Conservation (phyloP, 2,888 invertebrate species). For the Tenodera sinensis region DNA sequence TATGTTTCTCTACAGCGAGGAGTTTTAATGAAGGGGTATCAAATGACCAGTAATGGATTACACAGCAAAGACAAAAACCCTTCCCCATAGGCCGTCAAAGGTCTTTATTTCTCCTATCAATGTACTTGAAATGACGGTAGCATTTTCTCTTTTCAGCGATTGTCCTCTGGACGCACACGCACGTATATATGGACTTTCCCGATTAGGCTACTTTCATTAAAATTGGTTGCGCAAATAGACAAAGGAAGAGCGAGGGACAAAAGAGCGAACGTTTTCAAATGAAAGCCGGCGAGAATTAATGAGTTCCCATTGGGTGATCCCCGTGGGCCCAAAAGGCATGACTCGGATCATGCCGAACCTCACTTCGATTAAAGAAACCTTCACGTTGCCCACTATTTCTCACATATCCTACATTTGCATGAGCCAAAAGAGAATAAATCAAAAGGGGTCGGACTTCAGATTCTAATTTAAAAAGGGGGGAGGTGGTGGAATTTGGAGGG, state of each 20-base stretch:
- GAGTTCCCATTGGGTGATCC: background rate
- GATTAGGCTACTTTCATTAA: constrained; percentile 8
- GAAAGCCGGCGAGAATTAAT: background rate
- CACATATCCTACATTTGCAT: no score
- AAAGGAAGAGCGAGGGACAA: background rate
- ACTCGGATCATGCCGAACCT: no score
- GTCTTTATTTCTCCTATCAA: background rate
- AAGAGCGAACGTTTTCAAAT: background rate
- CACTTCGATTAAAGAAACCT: background rate
- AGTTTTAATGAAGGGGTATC: constrained; percentile 9
- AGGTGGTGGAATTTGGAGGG: no score
- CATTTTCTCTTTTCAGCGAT: background rate
- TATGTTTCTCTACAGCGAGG: background rate
- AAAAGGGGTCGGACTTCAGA: no score
- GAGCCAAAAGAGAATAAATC: no score
- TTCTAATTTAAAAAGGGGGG: no score
- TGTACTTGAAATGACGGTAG: constrained; percentile 5
- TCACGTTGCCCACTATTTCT: background rate
- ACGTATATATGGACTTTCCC: background rate
- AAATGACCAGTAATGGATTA: constrained; percentile 13
- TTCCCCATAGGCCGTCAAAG: background rate
- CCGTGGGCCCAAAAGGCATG: background rate
- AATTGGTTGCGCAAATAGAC: background rate
- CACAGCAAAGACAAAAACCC: background rate
- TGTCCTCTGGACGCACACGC: background rate